Evolutionary conservation across 2,888 invertebrate species (phyloP).

Genomic region (Xanthorhoe designata): DNA sequence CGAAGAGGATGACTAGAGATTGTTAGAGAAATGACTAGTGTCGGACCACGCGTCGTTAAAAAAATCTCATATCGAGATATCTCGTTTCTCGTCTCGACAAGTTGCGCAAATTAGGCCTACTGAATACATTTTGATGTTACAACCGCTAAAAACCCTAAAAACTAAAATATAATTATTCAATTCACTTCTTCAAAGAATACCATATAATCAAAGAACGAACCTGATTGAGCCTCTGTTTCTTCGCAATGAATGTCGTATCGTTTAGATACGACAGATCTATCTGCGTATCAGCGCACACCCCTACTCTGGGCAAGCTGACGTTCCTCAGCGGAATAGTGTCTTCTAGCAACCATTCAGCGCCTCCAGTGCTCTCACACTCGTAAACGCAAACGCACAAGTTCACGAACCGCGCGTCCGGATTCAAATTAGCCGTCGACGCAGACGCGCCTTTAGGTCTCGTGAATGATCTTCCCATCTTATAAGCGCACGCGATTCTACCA

Average conservation of each 20-base stretch:
- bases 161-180: no score
- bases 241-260: slow-evolving; percentile 92
- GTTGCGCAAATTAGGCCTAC: no score
- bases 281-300: slow-evolving; percentile 92
- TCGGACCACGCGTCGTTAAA: no score
- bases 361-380: slow-evolving; percentile 99
- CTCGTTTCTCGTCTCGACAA: no score
- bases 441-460: slow-evolving; percentile 93
- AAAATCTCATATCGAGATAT: no score
- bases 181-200: no score
- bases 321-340: slow-evolving; percentile 98
- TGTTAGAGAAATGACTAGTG: no score
- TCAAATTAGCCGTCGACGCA: slow-evolving; percentile 81
- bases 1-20: no score
- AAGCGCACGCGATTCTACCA: slow-evolving; percentile 98
- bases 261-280: slow-evolving; percentile 93
- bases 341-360: slow-evolving; percentile 96
- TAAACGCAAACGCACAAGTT: slow-evolving; percentile 98
- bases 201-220: slow-evolving; percentile 48
- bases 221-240: slow-evolving; percentile 93
- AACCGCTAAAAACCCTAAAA: no score
- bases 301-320: slow-evolving; percentile 93
- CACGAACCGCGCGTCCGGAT: slow-evolving; percentile 90
- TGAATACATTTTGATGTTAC: no score
- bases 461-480: slow-evolving; percentile 96